These are phyloP conservation scores for Enteromius viviparus DNA, from an alignment of 2,797 vertebrate species.

Conservation along the genomic window DNA sequence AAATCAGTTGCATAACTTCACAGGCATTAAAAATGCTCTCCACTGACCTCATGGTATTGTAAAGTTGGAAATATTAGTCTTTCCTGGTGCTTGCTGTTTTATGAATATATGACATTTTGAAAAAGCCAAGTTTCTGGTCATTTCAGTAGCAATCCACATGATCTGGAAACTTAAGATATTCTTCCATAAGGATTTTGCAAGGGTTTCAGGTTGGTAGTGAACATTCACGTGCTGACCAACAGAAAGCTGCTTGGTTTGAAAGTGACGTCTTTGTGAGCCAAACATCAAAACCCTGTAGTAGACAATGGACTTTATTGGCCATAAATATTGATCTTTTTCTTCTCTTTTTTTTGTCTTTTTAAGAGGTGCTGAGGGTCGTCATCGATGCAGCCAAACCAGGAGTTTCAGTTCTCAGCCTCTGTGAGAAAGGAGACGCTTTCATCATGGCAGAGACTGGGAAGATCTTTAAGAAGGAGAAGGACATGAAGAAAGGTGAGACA, in stretches of 20 bases:
- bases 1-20: too few relatives aligned
- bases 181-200: background rate
- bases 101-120: background rate
- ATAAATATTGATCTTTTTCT: background rate
- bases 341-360: background rate
- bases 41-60: too few relatives aligned
- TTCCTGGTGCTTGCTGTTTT: too few relatives aligned
- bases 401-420: conserved; percentile 87
- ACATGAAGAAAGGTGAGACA: conserved; percentile 94
- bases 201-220: background rate
- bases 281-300: background rate
- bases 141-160: background rate
- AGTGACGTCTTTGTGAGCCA: background rate
- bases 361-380: conserved; percentile 87
- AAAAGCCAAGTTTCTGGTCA: too few relatives aligned
- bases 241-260: background rate
- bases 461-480: conserved; percentile 98
- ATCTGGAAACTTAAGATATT: background rate
- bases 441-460: conserved; percentile 94
- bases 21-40: too few relatives aligned
- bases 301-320: background rate
- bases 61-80: too few relatives aligned
- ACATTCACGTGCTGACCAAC: background rate
- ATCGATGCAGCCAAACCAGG: conserved; percentile 83
- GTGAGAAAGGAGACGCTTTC: conserved; percentile 91